These are phyloP conservation scores for Macrophya annulata DNA, from an alignment of 2,888 invertebrate genomes.

Conservation along the genomic window DNA sequence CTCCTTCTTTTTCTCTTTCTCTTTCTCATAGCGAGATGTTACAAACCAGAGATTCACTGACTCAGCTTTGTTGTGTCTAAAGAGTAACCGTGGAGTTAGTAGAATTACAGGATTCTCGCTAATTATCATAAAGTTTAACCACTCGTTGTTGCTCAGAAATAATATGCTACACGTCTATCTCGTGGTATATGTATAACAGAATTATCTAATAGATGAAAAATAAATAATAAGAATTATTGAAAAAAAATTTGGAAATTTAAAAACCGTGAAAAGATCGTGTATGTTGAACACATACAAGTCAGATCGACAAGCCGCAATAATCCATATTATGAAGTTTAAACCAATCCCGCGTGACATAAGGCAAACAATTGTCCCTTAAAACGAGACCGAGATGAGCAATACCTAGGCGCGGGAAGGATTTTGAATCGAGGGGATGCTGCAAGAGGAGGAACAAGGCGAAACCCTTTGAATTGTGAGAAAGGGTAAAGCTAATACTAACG, in stretches of 20 bases:
- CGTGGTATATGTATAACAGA: too few relatives aligned
- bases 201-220: too few relatives aligned
- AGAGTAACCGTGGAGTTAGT: too few relatives aligned
- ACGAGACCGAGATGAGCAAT: background rate
- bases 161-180: too few relatives aligned
- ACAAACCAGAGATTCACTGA: background rate
- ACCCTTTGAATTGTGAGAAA: background rate
- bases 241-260: too few relatives aligned
- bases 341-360: background rate
- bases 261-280: background rate
- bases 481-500: background rate
- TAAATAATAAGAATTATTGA: too few relatives aligned
- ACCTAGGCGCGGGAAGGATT: background rate
- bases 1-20: too few relatives aligned
- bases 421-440: background rate
- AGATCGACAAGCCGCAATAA: background rate
- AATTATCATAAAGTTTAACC: too few relatives aligned
- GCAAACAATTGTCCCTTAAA: background rate
- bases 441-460: background rate
- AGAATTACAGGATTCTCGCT: too few relatives aligned
- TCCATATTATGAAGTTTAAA: background rate
- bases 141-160: too few relatives aligned
- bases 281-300: too few relatives aligned
- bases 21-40: background rate
- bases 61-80: too few relatives aligned